A percentile compares a stretch with the other conserved stretches of the same genome.
Evolutionary conservation across 2,113 vertebrate species (phyloP).

Genomic region (Dunckerocampus dactyliophorus): DNA sequence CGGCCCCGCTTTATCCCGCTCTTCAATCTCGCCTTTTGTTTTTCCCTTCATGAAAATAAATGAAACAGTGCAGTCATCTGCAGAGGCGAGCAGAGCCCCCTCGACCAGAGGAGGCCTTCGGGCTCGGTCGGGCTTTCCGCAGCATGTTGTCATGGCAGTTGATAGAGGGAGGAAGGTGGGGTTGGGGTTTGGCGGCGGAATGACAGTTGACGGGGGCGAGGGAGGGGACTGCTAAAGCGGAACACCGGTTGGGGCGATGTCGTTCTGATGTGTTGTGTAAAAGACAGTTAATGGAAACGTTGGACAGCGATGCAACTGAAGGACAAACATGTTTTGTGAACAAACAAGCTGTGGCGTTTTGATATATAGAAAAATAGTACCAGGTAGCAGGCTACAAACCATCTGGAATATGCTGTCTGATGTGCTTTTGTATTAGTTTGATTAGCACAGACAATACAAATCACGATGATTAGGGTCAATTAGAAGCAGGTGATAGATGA

Average conservation of each 20-base stretch:
- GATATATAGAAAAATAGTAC: too few relatives aligned
- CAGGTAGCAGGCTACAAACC: too few relatives aligned
- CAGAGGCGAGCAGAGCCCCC: constrained; percentile 58
- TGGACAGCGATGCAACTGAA: constrained; percentile 32
- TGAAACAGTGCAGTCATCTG: constrained; percentile 65
- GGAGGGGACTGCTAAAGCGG: constrained; percentile 54
- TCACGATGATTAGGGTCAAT: too few relatives aligned
- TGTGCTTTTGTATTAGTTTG: too few relatives aligned
- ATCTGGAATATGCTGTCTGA: too few relatives aligned
- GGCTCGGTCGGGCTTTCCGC: constrained; percentile 60
- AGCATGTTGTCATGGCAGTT: constrained; percentile 64
- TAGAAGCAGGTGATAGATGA: too few relatives aligned
- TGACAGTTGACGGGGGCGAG: constrained; percentile 53
- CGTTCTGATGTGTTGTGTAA: constrained; percentile 42
- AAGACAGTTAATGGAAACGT: constrained; percentile 37
- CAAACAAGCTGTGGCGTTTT: background rate
- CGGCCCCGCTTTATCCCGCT: constrained; percentile 45
- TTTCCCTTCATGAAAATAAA: constrained; percentile 66
- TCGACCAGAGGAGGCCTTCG: constrained; percentile 67
- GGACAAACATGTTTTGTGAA: background rate
- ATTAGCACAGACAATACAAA: too few relatives aligned
- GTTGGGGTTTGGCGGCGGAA: constrained; percentile 44
- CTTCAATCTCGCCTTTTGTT: constrained; percentile 61
- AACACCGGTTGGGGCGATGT: constrained; percentile 57
- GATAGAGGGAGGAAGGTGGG: constrained; percentile 60